phyloP scores from a whole-genome alignment of 1,140 invertebrate species.

The Drosophila sucinea region DNA sequence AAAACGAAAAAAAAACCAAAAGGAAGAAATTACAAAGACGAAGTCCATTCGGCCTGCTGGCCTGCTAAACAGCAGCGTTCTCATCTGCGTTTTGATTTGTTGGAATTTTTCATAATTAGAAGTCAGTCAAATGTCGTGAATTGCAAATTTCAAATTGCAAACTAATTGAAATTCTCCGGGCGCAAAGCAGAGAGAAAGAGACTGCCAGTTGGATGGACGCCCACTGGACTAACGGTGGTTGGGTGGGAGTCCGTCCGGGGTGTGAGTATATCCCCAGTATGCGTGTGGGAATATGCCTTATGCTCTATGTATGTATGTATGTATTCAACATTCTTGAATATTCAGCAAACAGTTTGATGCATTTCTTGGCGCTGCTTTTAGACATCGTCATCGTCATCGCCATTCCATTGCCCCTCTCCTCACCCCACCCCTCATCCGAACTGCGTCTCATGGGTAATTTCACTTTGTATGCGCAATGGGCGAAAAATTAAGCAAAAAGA shows the following conservation, averaged over 20 bases:
- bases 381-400: constrained; percentile 2
- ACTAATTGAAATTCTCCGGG: constrained; percentile 63
- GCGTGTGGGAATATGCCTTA: neutral
- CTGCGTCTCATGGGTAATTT: constrained; percentile 57
- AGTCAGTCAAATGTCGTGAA: constrained; percentile 67
- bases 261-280: no score
- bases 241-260: neutral
- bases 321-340: constrained; percentile 37
- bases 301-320: constrained; percentile 17
- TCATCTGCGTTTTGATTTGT: constrained; percentile 48
- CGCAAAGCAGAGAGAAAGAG: neutral
- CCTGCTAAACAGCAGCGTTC: neutral
- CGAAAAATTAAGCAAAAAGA: constrained; percentile 57
- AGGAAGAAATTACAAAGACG: neutral
- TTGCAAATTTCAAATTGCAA: constrained; percentile 59
- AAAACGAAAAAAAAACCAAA: constrained; percentile 36
- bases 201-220: neutral
- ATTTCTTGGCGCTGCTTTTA: constrained; percentile 30
- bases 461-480: constrained; percentile 66
- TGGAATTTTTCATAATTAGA: constrained; percentile 70
- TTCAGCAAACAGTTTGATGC: constrained; percentile 54
- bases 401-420: neutral
- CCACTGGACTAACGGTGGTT: neutral
- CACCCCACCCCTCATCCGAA: neutral
- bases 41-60: constrained; percentile 10